Evolutionary conservation across 2,797 vertebrate species (phyloP).

Genomic region (Oreortyx pictus): DNA sequence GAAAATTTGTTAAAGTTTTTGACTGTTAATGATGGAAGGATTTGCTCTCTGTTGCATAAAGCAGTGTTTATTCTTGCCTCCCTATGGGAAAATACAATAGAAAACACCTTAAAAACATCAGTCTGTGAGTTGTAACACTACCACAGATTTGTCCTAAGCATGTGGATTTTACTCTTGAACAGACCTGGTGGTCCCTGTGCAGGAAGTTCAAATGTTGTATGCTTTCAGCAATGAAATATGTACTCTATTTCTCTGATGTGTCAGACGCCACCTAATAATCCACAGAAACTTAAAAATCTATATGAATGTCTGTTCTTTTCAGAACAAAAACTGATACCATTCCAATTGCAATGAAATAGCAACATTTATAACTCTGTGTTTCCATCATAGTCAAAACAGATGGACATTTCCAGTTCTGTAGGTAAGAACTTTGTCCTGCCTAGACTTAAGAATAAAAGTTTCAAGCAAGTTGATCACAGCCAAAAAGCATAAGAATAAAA

Average conservation of each 20-base stretch:
- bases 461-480: background rate
- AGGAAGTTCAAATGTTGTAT: background rate
- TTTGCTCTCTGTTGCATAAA: background rate
- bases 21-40: background rate
- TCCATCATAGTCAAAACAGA: background rate
- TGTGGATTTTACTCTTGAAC: background rate
- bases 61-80: background rate
- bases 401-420: background rate
- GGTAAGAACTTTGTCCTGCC: background rate
- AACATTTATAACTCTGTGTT: rapidly evolving
- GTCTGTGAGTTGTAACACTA: background rate
- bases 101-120: background rate
- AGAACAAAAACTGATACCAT: background rate
- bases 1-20: background rate
- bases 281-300: background rate
- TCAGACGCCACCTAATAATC: background rate
- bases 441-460: background rate
- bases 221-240: background rate
- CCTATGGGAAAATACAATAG: background rate
- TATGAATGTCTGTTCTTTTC: background rate
- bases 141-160: background rate
- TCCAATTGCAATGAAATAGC: background rate
- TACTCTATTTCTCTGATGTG: background rate
- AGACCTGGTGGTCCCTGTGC: background rate
- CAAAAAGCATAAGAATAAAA: background rate